Percentiles rank a stretch among this genome's conserved stretches.
Conservation (phyloP, 2,113 vertebrate genomes). For the Collichthys lucidus region DNA sequence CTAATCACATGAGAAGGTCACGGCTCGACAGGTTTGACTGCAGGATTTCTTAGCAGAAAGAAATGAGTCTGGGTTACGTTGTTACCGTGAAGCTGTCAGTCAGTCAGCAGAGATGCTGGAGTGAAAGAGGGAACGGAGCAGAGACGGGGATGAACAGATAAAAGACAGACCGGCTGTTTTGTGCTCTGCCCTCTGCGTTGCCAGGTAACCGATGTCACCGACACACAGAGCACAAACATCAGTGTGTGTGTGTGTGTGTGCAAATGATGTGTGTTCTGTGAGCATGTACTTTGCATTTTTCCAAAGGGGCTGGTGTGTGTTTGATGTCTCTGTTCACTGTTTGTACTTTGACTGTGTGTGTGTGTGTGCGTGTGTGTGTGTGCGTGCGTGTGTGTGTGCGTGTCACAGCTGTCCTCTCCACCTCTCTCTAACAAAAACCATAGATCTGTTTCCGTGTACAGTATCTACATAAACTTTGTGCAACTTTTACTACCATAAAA, state of each 20-base stretch:
- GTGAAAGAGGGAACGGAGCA: background rate
- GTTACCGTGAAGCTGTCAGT: too few species aligned
- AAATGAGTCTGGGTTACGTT: background rate
- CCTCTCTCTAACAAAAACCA: background rate
- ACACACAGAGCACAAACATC: background rate
- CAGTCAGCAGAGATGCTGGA: background rate
- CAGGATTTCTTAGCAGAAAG: background rate
- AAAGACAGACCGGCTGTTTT: background rate
- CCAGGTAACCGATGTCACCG: constrained; percentile 14
- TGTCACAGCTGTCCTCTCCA: background rate
- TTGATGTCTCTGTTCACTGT: constrained; percentile 3
- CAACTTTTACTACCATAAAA: too few species aligned
- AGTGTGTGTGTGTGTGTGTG: background rate
- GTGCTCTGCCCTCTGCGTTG: constrained; percentile 18
- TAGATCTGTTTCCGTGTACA: background rate
- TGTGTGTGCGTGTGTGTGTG: background rate
- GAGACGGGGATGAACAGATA: background rate
- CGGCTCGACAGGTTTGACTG: background rate
- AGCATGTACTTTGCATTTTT: constrained; percentile 5
- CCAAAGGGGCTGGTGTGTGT: background rate
- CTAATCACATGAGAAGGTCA: background rate
- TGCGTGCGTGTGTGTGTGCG: background rate
- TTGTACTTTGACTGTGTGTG: background rate
- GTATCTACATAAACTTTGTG: too few species aligned
- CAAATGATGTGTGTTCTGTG: background rate